A percentile compares a stretch with the other conserved stretches of the same genome.
phyloP scores from a whole-genome alignment of 2,888 invertebrate genomes.

The Elysia crispata region DNA sequence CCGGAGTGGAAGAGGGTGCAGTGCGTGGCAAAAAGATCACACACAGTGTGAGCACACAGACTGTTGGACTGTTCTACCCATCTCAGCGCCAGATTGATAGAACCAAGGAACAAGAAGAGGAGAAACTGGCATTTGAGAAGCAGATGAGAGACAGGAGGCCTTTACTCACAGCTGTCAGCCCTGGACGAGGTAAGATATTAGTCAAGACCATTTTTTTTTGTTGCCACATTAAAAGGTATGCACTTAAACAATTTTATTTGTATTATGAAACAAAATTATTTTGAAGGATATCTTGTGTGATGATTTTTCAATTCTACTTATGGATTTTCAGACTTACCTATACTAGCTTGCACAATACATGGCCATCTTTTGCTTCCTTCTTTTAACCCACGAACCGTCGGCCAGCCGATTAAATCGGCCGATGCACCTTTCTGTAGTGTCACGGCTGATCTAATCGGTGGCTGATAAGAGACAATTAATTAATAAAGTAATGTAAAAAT shows the following conservation, averaged over 20 bases:
- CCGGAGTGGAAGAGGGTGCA: conserved; percentile 33
- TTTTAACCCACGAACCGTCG: too few relatives aligned
- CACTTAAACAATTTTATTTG: background rate
- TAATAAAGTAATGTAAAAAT: too few relatives aligned
- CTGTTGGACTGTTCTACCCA: conserved; percentile 77
- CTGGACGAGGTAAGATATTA: conserved; percentile 73
- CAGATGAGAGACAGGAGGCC: conserved; percentile 75
- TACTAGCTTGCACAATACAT: too few relatives aligned
- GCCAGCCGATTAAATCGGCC: too few relatives aligned
- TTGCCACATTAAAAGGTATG: background rate
- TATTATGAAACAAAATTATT: background rate
- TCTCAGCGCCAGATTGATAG: conserved; percentile 72
- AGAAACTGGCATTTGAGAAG: conserved; percentile 70
- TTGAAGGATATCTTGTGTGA: too few relatives aligned
- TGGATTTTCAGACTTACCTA: too few relatives aligned
- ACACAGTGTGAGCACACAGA: conserved; percentile 70
- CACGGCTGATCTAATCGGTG: too few relatives aligned
- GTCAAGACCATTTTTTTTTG: too few relatives aligned
- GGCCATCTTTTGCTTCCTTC: too few relatives aligned
- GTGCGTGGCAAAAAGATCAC: conserved; percentile 38
- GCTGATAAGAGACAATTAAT: too few relatives aligned
- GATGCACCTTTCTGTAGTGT: too few relatives aligned
- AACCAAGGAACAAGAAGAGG: conserved; percentile 69
- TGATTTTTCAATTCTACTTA: too few relatives aligned
- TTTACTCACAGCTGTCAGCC: conserved; percentile 76